Conservation (phyloP, 2,888 invertebrate genomes). For the Gymnocheta viridis region DNA sequence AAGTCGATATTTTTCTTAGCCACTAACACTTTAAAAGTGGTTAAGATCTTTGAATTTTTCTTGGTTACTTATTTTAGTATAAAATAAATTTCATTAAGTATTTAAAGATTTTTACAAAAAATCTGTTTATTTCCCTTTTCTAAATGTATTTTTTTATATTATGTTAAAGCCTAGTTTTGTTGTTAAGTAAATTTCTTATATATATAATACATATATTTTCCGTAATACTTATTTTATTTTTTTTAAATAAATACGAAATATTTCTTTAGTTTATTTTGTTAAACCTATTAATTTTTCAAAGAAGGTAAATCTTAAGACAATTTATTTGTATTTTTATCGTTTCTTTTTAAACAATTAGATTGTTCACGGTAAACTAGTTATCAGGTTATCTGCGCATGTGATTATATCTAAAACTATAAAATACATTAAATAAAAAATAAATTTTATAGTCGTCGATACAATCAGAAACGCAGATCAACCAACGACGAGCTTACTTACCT, state of each 20-base stretch:
- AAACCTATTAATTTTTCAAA: constrained; percentile 15
- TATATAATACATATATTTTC: constrained; percentile 16
- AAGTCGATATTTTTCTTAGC: constrained; percentile 59
- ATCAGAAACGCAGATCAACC: too few species aligned
- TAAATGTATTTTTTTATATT: constrained; percentile 16
- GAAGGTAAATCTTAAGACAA: neutral
- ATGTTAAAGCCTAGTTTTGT: constrained; percentile 20
- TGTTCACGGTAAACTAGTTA: too few species aligned
- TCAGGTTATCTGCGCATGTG: too few species aligned
- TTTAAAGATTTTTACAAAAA: constrained; percentile 59
- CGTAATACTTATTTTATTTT: constrained; percentile 8
- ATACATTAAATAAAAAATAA: too few species aligned
- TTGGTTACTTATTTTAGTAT: constrained; percentile 40
- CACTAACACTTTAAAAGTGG: constrained; percentile 58
- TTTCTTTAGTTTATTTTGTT: neutral
- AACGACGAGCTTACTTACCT: too few species aligned
- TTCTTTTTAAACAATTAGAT: neutral
- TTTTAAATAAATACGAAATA: neutral
- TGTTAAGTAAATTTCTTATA: neutral
- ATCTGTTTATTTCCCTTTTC: constrained; percentile 30
- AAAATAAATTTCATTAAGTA: constrained; percentile 54
- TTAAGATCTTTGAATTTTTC: constrained; percentile 24
- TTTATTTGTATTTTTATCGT: neutral
- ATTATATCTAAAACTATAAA: too few species aligned
- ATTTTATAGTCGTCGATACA: too few species aligned